Percentiles rank a stretch among this genome's conserved stretches.
These are phyloP conservation scores for Sitodiplosis mosellana DNA, from an alignment of 1,140 invertebrate species.

Conservation along the genomic window DNA sequence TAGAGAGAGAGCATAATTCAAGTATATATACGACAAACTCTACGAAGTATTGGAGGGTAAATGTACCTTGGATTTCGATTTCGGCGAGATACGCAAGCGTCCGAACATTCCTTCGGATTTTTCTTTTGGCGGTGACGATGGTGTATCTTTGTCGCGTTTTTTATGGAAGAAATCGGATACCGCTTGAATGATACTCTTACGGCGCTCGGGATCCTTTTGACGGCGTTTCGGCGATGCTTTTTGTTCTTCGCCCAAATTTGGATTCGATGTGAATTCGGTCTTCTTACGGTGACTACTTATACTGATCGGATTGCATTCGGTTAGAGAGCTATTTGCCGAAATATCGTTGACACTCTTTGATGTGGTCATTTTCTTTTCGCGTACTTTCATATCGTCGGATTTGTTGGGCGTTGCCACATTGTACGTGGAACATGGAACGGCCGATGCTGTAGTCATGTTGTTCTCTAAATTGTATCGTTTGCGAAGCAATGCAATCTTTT, in stretches of 20 bases:
- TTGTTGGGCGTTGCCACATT: conserved; percentile 2
- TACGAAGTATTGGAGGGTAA: conserved; percentile 6
- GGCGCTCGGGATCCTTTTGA: conserved; percentile 43
- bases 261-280: conserved; percentile 32
- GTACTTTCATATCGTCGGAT: conserved; percentile 10
- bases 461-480: conserved; percentile 19
- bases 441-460: conserved; percentile 1
- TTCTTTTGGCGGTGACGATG: conserved; percentile 19
- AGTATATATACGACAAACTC: neutral
- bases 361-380: conserved; percentile 20
- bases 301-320: neutral
- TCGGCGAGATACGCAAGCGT: conserved; percentile 37
- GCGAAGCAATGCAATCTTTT: conserved; percentile 34
- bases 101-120: conserved; percentile 33
- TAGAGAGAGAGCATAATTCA: neutral
- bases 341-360: conserved; percentile 26
- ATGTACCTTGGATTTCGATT: conserved; percentile 46
- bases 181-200: conserved; percentile 68
- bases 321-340: conserved; percentile 9
- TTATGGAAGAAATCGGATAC: conserved; percentile 63
- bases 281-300: conserved; percentile 1
- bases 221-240: conserved; percentile 22
- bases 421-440: conserved; percentile 1
- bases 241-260: conserved; percentile 29
- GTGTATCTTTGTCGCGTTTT: conserved; percentile 24